Evolutionary conservation across 2,797 vertebrate species (phyloP).

Genomic region (Pelobates cultripes): DNA sequence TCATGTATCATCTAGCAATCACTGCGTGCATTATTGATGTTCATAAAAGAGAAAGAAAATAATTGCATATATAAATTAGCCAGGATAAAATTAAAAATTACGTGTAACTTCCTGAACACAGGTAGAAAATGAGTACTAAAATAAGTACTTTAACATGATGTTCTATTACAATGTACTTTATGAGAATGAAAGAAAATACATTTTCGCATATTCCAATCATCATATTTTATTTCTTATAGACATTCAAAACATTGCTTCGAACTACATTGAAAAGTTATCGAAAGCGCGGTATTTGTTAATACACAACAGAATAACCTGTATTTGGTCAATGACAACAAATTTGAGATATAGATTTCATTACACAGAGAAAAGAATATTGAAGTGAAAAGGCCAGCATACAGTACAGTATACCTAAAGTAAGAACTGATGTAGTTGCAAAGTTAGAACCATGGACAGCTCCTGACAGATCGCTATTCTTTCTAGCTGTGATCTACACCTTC

Average conservation of each 20-base stretch:
- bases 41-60: not conserved
- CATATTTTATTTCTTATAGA: not conserved
- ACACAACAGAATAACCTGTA: not conserved
- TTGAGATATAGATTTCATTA: not conserved
- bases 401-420: too few relatives aligned
- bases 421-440: not conserved
- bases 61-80: not conserved
- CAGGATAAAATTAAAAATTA: not conserved
- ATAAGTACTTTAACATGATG: not conserved
- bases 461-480: not conserved
- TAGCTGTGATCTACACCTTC: not conserved
- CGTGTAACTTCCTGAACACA: not conserved
- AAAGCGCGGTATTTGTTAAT: not conserved
- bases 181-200: too few relatives aligned
- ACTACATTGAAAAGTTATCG: not conserved
- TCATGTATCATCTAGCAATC: not conserved
- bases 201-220: not conserved
- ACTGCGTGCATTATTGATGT: not conserved
- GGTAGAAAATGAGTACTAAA: not conserved
- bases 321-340: not conserved
- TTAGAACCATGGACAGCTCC: constrained; percentile 71
- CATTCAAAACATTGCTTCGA: not conserved
- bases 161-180: too few relatives aligned
- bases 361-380: too few relatives aligned
- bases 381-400: not conserved